Evolutionary conservation across 2,888 invertebrate species (phyloP), one percentile per base, ranked within the genome.

Genomic region (Elysia crispata): DNA sequence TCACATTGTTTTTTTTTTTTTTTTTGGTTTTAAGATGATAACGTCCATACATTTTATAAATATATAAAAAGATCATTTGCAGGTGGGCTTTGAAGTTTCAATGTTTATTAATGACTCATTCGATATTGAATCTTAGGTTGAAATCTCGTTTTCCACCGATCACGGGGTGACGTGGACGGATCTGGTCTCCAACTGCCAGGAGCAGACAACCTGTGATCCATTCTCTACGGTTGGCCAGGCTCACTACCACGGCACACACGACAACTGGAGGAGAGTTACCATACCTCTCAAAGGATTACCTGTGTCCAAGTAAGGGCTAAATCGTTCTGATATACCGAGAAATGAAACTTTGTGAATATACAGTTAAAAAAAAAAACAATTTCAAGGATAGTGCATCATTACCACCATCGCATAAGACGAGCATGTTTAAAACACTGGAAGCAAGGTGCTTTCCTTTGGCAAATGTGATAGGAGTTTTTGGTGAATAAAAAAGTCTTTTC

Each of bases 101-200:
- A n/a, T n/a, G n/a, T n/a, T n/a, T n/a, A n/a, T n/a, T n/a, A n/a
- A n/a, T n/a, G n/a, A n/a, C n/a, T n/a, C n/a, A n/a, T n/a, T n/a
- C n/a, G n/a, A n/a, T n/a, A n/a, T n/a, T n/a, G n/a, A 41, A 41
- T 11, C 28, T 18, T 66, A 80, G 80, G 76, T 80, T 0, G 87
- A 89, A 64, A 84, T 92, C n/a, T 88, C 91, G 83, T 92, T 89
- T 82, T 91, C 91, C 23, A 90, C 88, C 6, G 91, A 92, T 80
- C 86, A 89, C 84, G 92, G 92, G 0, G 80, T 89, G 77, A 88
- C 89, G 20, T 92, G 92, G 92, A 83, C 83, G 13, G 85, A 88
- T 66, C 82, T 92, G 15, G 82, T 83, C 5, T 85, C 86, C 8
- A 87, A 89, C 77, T 92, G 91, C 81, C 81, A 90, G 18, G 87